A percentile compares a stretch with the other conserved stretches of the same genome.
Conservation (phyloP, 2,888 invertebrate species). For the Eupithecia pulchellata region DNA sequence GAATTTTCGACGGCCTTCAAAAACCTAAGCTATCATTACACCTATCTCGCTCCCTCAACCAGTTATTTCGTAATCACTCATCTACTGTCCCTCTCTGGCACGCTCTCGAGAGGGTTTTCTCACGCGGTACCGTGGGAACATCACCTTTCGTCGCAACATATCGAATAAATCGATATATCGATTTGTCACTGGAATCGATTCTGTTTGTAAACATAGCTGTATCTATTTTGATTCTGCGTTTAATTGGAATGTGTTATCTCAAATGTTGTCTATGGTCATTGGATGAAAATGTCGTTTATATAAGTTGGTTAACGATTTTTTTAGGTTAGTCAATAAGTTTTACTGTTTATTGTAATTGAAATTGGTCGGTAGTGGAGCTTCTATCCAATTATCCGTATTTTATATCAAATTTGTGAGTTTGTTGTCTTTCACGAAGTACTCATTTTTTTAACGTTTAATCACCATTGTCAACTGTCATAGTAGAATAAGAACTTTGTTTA, state of each 20-base stretch:
- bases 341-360: slow-evolving; percentile 1
- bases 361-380: not conserved
- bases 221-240: slow-evolving; percentile 24
- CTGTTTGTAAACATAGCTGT: slow-evolving; percentile 38
- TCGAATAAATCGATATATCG: slow-evolving; percentile 49
- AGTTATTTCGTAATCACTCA: slow-evolving; percentile 39
- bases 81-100: slow-evolving; percentile 33
- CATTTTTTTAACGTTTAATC: too few relatives aligned
- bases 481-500: too few relatives aligned
- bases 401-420: not conserved
- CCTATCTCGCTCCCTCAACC: slow-evolving; percentile 40
- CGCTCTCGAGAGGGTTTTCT: slow-evolving; percentile 56
- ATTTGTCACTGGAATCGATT: slow-evolving; percentile 57
- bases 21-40: slow-evolving; percentile 38
- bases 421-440: too few relatives aligned
- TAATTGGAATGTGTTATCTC: slow-evolving; percentile 20
- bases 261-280: slow-evolving; percentile 4
- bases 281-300: slow-evolving; percentile 3
- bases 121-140: slow-evolving; percentile 64
- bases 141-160: slow-evolving; percentile 62
- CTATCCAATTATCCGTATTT: not conserved
- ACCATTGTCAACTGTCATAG: not conserved
- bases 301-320: not conserved
- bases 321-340: not conserved
- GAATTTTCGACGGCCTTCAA: slow-evolving; percentile 45